These are phyloP conservation scores for Zygaena filipendulae DNA, from an alignment of 2,888 invertebrate species.

Conservation along the genomic window DNA sequence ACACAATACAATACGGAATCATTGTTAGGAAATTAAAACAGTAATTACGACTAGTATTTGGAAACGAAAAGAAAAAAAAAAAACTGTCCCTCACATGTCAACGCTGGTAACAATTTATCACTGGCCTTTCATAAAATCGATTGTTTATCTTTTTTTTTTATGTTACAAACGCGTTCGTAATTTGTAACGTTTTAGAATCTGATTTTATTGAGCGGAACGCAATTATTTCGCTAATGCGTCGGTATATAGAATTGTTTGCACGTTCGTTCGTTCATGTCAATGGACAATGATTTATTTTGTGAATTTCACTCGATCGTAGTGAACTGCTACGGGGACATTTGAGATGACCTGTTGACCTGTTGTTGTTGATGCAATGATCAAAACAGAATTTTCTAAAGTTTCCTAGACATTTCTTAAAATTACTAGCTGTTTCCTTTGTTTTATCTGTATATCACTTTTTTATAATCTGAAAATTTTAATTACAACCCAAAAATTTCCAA, in stretches of 20 bases:
- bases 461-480: too few relatives aligned
- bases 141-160: constrained; percentile 17
- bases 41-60: constrained; percentile 1
- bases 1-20: constrained; percentile 13
- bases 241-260: neutral
- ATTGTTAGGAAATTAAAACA: neutral
- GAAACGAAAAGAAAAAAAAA: neutral
- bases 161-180: constrained; percentile 16
- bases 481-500: too few relatives aligned
- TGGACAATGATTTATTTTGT: too few relatives aligned
- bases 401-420: too few relatives aligned
- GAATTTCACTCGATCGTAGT: too few relatives aligned
- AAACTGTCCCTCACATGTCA: constrained; percentile 5
- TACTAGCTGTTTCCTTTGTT: too few relatives aligned
- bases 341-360: too few relatives aligned
- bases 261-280: neutral
- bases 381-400: too few relatives aligned
- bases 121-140: constrained; percentile 19
- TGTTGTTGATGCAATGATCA: too few relatives aligned
- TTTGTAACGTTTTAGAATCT: constrained; percentile 17
- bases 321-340: too few relatives aligned
- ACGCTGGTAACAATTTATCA: constrained; percentile 4
- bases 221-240: constrained; percentile 11
- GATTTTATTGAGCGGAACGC: constrained; percentile 8
- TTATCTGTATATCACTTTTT: too few relatives aligned